Percentiles rank a stretch among this genome's conserved stretches.
These are phyloP conservation scores for Zaprionus capensis DNA, from an alignment of 1,140 invertebrate genomes.

Conservation along the genomic window DNA sequence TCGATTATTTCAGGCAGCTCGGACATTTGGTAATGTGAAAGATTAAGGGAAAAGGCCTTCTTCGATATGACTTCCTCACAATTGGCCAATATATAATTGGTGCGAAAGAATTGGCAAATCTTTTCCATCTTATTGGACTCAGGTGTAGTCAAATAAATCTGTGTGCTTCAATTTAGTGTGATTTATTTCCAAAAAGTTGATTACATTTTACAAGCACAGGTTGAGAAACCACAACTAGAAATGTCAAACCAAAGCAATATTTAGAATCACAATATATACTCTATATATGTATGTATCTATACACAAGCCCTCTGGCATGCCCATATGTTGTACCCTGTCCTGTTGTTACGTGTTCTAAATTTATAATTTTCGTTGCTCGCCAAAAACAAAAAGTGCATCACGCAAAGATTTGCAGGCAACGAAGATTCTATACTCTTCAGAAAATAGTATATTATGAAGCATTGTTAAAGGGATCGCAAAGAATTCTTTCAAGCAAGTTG, in stretches of 20 bases:
- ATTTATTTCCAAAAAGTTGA: slow-evolving; percentile 38
- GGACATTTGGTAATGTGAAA: slow-evolving; percentile 86
- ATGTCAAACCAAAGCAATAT: slow-evolving; percentile 13
- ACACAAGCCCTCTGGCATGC: slow-evolving; percentile 11
- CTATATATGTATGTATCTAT: slow-evolving; percentile 15
- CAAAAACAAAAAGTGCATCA: slow-evolving; percentile 14
- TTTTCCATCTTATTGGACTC: slow-evolving; percentile 49
- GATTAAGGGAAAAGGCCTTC: slow-evolving; percentile 85
- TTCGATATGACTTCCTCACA: slow-evolving; percentile 86
- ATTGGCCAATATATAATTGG: slow-evolving; percentile 87
- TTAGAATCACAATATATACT: slow-evolving; percentile 13
- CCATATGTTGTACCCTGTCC: slow-evolving; percentile 1
- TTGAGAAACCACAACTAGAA: slow-evolving; percentile 19
- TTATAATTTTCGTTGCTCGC: slow-evolving; percentile 28
- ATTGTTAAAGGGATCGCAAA: not conserved
- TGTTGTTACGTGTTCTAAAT: slow-evolving; percentile 31
- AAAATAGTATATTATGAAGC: not conserved
- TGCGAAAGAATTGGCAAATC: slow-evolving; percentile 87
- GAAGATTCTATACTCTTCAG: not conserved
- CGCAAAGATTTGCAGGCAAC: not conserved
- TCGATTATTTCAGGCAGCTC: slow-evolving; percentile 86
- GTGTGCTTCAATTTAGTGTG: slow-evolving; percentile 18
- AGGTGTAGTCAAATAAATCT: slow-evolving; percentile 6
- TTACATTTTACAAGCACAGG: slow-evolving; percentile 32
- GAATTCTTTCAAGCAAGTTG: not conserved